These are phyloP conservation scores for Turdus rufiventris DNA, from an alignment of 2,113 vertebrate genomes.

Conservation along the genomic window DNA sequence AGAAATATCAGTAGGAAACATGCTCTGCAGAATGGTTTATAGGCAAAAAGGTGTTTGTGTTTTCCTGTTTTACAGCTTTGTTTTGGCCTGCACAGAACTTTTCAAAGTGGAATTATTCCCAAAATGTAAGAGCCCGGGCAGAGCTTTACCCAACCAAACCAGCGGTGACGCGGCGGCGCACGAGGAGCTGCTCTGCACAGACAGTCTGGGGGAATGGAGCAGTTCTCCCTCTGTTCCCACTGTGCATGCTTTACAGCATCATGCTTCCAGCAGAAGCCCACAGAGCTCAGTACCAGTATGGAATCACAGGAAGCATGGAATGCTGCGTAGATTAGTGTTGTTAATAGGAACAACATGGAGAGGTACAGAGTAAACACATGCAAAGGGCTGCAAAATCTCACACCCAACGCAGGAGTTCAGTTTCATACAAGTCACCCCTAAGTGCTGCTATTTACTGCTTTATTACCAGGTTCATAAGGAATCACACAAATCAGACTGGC, in stretches of 20 bases:
- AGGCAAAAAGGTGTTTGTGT: not conserved
- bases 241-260: not conserved
- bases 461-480: not conserved
- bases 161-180: not conserved
- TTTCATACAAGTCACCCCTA: not conserved
- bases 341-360: not conserved
- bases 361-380: not conserved
- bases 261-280: slow-evolving; percentile 17
- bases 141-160: not conserved
- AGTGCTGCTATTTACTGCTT: not conserved
- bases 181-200: not conserved
- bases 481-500: not conserved
- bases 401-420: not conserved
- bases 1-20: slow-evolving; percentile 41
- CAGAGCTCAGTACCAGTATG: not conserved
- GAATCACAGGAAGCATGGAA: not conserved
- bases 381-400: not conserved
- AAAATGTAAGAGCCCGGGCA: not conserved
- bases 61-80: not conserved
- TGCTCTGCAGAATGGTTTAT: not conserved
- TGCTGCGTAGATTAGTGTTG: not conserved
- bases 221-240: not conserved
- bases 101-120: not conserved
- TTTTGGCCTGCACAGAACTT: not conserved
- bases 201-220: rapidly evolving